Evolutionary conservation across 2,797 vertebrate species (phyloP), one percentile per base, ranked within the genome.

Genomic region (Nyctibius grandis): DNA sequence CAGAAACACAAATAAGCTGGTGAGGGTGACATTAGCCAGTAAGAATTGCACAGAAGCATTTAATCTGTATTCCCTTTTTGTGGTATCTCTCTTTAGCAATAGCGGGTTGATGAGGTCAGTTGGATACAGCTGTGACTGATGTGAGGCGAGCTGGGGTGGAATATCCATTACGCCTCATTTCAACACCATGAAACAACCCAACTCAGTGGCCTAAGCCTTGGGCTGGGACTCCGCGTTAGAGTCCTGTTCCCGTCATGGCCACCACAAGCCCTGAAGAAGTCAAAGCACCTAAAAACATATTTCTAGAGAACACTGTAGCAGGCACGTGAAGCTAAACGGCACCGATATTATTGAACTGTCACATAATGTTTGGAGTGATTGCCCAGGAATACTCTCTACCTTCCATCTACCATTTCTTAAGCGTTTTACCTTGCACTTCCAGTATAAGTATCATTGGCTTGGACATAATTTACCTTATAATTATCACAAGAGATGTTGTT

Each of bases 251-350:
- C 26, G 33, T 5, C 34, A 29, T 0, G 6, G 26, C 4, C 47
- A n/a, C 9, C 15, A 63, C 6, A 54, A 76, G 7, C 4, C 47
- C 50, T 59, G 51, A 73, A 76, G n/a, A 48, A 42, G 28, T 21
- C 25, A 47, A 69, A 83, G 9, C 40, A 2, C 10, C 29, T 45
- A 13, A 81, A 83, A 90, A 1, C 8, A 0, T 19, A 4, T 70
- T 88, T 84, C 47, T 76, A 34, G 70, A 65, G 53, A 85, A 5
- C 12, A 59, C 7, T 29, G 3, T 9, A 84, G 15, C 12, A 38
- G 20, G 20, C 15, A 33, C 25, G 11, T 6, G 20, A 75, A 78
- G 15, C 4, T 53, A 20, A 8, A 44, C 0, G 0, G 10, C 48
- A 9, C 45, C 28, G 21, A 65, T 79, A 57, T 61, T 40, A 65